Evolutionary conservation across 2,888 invertebrate genomes (phyloP).

Genomic region (Parelbella ahira): DNA sequence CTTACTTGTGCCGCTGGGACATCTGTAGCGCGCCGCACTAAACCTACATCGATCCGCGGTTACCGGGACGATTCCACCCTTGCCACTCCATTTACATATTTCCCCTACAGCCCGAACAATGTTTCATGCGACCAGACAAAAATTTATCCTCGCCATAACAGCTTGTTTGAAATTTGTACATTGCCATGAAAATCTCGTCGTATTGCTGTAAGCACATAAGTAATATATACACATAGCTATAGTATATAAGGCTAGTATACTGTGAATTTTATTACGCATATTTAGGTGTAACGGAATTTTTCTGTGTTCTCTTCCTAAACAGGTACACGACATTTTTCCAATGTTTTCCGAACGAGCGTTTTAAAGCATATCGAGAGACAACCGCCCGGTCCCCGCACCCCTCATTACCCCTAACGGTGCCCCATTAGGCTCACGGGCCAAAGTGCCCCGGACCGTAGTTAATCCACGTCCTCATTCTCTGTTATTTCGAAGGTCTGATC

Average conservation of each 20-base stretch:
- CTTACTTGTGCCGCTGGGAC: conserved; percentile 58
- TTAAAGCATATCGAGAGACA: conserved; percentile 45
- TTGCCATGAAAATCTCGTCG: conserved; percentile 7
- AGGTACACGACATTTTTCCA: conserved; percentile 29
- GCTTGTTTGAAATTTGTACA: conserved; percentile 17
- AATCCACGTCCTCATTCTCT: conserved; percentile 81
- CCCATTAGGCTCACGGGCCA: conserved; percentile 77
- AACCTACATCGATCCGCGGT: conserved; percentile 50
- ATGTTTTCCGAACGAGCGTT: conserved; percentile 45
- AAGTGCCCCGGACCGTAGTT: conserved; percentile 79
- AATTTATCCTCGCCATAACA: conserved; percentile 15
- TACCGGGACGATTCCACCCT: conserved; percentile 39
- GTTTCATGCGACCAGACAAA: conserved; percentile 22
- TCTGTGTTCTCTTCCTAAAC: conserved; percentile 10
- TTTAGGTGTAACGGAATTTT: too few relatives aligned
- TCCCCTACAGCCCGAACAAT: conserved; percentile 25
- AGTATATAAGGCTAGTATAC: too few relatives aligned
- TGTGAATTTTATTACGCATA: too few relatives aligned
- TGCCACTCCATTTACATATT: conserved; percentile 36
- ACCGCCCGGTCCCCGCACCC: conserved; percentile 57
- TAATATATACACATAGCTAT: too few relatives aligned
- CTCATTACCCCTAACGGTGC: conserved; percentile 75
- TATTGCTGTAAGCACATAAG: too few relatives aligned
- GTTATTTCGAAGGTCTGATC: conserved; percentile 81
- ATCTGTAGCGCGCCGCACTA: conserved; percentile 48